Evolutionary conservation across 2,113 vertebrate species (phyloP), one percentile per base, ranked within the genome.

Genomic region (Heptranchias perlo): DNA sequence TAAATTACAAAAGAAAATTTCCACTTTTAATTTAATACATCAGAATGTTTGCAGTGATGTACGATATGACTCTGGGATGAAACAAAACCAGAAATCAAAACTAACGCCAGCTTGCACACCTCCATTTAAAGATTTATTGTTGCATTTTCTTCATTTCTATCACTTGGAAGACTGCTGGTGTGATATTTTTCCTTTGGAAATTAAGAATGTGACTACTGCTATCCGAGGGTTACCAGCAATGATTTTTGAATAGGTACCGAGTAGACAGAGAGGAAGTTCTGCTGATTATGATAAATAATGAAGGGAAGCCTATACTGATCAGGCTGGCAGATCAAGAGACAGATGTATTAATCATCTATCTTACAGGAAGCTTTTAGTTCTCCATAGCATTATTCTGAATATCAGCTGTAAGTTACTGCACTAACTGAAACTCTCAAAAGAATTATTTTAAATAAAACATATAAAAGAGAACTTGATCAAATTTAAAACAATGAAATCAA

Each of bases 361-460:
- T 18, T 61, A 18, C 52, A 61, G 35, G 21, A 18, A 93, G 89
- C 89, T 62, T 93, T 93, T 23, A 61, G n/a, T 93, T 61, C 61
- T 62, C 89, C 31, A 65, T 3, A 28, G 21, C 39, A 67, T 67
- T 94, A 67, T 28, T 94, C 64, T 94, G 62, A 67, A 94, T 67
- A 94, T 67, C 64, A 49, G 1, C 49, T 67, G 62, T 94, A 92
- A 93, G 39, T 67, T 94, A 65, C 39, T 67, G 93, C 7, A 94
- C 39, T 87, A 52, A 87, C 84, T 67, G 44, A 93, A 58, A 49
- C 64, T 28, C 64, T 94, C 93, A 67, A 49, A 94, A 94, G 58
- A 39, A 67, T 49, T 28, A 67, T 18, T 44, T 49, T 67, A 31
- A 94, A 94, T 94, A 4, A 44, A 67, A 94, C 18, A 44, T 49